Evolutionary conservation across 2,888 invertebrate genomes (phyloP), one percentile per base, ranked within the genome.

Genomic region (Lymantria dispar): DNA sequence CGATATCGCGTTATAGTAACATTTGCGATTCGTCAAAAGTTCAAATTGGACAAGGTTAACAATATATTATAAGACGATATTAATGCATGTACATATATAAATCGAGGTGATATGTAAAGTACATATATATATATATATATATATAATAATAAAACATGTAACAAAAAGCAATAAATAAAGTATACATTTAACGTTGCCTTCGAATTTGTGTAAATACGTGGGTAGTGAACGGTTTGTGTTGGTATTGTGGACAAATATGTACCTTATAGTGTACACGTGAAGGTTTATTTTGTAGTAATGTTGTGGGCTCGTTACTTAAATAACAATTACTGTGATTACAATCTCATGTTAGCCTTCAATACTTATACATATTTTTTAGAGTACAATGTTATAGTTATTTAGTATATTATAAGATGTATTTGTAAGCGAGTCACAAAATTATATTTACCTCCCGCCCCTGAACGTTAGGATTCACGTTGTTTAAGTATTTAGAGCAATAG

Each of bases 321-420:
- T 84, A 87, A 89, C 86, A 85, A 87, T 83, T 86, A 90, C 90
- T 90, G 90, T 91, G 90, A 91, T 91, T 88, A 85, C 83, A 90
- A 86, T 89, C 87, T 89, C 87, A 88, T 85, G 85, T 86, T 90
- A 91, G 90, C 90, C 90, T 91, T 91, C 90, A 85, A 89, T 88
- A 89, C 89, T 90, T 89, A 90, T 90, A 90, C 90, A 90, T 90
- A 90, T 90, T 89, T 90, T 91, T 89, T 89, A 90, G 90, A 90
- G 90, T 90, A 91, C 89, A 90, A 91, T 90, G 88, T 91, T 90
- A 90, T 87, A 87, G 88, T 88, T 88, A 89, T 88, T 86, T 90
- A 89, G 87, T 89, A 83, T 84, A 83, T 78, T 68, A 76, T 89
- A 89, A 88, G 87, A 70, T 3, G 70, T 84, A 86, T 69, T 80